Percentiles rank a stretch among this genome's conserved stretches.
phyloP scores from a whole-genome alignment of 2,113 vertebrate genomes.

The Callipepla squamata region DNA sequence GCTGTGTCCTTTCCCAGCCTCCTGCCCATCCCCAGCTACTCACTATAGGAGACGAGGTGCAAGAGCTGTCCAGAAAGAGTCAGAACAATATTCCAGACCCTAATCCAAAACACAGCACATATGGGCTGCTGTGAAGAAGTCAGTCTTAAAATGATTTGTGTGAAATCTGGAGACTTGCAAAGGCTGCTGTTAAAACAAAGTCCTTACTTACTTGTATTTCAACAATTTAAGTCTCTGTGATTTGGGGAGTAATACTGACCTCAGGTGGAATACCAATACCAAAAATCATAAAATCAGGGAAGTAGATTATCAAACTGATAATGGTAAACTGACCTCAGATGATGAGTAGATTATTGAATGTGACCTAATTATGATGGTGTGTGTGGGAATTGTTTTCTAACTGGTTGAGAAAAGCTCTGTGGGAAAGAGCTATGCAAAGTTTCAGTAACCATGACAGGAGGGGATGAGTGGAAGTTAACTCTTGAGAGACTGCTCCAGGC shows the following conservation, averaged over 20 bases:
- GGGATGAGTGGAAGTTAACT: not conserved
- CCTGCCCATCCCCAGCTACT: too few species aligned
- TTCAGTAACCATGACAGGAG: not conserved
- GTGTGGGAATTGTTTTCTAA: constrained; percentile 4
- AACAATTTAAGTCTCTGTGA: not conserved
- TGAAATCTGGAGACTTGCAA: not conserved
- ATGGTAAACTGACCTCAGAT: not conserved
- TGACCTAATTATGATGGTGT: not conserved
- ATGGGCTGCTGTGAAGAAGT: accelerated
- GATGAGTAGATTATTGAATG: not conserved
- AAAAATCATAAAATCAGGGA: too few species aligned
- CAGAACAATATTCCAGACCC: not conserved
- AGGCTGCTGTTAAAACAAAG: not conserved
- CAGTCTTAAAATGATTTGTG: not conserved
- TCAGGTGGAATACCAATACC: not conserved
- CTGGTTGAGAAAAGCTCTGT: not conserved
- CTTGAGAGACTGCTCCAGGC: not conserved
- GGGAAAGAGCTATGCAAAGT: not conserved
- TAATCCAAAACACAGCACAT: accelerated
- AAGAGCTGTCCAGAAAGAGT: not conserved
- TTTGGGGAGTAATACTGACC: not conserved
- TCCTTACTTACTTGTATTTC: not conserved
- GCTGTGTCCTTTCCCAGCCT: accelerated
- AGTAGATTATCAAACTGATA: too few species aligned
- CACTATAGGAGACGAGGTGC: accelerated